A percentile compares a stretch with the other conserved stretches of the same genome.
Conservation (phyloP, 1,140 invertebrate genomes). For the Maconellicoccus hirsutus region DNA sequence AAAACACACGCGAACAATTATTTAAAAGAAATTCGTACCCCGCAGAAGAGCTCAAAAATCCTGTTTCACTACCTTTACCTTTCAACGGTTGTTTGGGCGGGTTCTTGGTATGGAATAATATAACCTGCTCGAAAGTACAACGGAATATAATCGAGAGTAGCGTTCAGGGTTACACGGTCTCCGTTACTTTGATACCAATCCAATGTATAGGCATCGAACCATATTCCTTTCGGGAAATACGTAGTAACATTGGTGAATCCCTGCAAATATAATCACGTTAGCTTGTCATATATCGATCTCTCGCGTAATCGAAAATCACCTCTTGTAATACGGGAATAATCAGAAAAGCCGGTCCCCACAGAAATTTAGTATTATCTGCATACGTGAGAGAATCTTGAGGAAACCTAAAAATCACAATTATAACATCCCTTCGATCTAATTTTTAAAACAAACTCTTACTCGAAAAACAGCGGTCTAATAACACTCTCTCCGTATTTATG, state of each 20-base stretch:
- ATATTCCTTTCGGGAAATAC: constrained; percentile 56
- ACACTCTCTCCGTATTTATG: constrained; percentile 59
- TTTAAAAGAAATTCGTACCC: background rate
- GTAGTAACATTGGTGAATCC: constrained; percentile 39
- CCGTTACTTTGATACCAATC: constrained; percentile 38
- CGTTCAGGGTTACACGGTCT: constrained; percentile 40
- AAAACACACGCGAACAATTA: constrained; percentile 20
- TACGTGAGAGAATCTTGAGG: constrained; percentile 52
- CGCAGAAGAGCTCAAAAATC: background rate
- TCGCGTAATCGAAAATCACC: no score
- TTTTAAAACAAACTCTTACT: constrained; percentile 39
- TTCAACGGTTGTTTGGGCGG: constrained; percentile 49
- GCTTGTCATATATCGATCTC: background rate
- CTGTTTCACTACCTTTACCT: constrained; percentile 28
- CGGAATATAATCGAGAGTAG: constrained; percentile 51
- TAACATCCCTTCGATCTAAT: background rate
- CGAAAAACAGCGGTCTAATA: constrained; percentile 64
- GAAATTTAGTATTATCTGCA: constrained; percentile 63
- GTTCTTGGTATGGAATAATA: constrained; percentile 55
- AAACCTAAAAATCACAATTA: constrained; percentile 41
- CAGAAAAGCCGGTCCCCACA: constrained; percentile 63
- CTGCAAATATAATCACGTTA: constrained; percentile 27
- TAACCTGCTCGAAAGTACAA: constrained; percentile 56
- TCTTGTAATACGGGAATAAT: constrained; percentile 61
- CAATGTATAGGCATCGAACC: constrained; percentile 57